Percentiles rank a stretch among this genome's conserved stretches.
These are phyloP conservation scores for Halocynthia roretzi DNA, from an alignment of 23 tunicate genomes.

Conservation along the genomic window DNA sequence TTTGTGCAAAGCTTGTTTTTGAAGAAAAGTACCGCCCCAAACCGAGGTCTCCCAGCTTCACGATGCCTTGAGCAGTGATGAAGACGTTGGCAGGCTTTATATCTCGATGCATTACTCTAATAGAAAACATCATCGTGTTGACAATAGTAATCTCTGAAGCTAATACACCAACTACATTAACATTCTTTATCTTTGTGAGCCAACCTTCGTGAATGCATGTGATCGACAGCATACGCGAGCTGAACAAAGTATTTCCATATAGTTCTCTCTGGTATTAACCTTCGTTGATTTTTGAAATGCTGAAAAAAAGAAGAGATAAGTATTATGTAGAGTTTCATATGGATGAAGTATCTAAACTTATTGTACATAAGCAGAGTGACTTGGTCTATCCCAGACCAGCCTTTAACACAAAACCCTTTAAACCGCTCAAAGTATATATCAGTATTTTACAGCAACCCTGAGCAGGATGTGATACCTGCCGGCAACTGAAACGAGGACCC, in stretches of 20 bases:
- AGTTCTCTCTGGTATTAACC: constrained; percentile 92
- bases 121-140: too few species aligned
- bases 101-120: constrained; percentile 98
- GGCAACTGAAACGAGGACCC: too few species aligned
- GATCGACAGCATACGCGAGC: constrained; percentile 87
- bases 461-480: too few species aligned
- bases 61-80: constrained; percentile 92
- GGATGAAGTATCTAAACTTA: too few species aligned
- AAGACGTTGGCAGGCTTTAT: constrained; percentile 98
- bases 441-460: too few species aligned
- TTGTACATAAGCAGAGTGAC: too few species aligned
- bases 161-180: too few species aligned
- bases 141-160: too few species aligned
- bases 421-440: too few species aligned
- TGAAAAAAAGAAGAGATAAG: constrained; percentile 1
- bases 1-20: constrained; percentile 90
- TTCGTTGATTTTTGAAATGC: constrained; percentile 95
- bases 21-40: constrained; percentile 87
- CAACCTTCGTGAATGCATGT: constrained; percentile 98
- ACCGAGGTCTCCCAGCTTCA: constrained; percentile 95
- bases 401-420: too few species aligned
- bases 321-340: too few species aligned
- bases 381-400: too few species aligned
- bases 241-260: constrained; percentile 99
- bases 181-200: background rate